Conservation (phyloP, 2,797 vertebrate species). For the Catharus ustulatus region DNA sequence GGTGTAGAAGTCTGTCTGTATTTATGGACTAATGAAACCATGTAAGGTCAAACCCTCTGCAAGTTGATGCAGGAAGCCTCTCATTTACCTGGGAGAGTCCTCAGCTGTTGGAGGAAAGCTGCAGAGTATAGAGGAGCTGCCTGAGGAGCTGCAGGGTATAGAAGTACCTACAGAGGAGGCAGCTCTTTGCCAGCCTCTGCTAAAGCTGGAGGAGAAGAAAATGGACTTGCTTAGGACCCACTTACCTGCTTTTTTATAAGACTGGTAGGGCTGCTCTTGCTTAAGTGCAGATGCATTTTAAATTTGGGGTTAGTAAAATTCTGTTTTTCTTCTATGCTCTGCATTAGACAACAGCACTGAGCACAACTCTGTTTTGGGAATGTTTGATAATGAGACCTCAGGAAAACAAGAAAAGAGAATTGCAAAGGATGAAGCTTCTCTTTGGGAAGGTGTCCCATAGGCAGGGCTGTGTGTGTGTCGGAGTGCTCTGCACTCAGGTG, state of each 20-base stretch:
- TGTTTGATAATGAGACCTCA: background rate
- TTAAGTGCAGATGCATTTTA: background rate
- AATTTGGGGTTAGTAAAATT: background rate
- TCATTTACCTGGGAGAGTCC: background rate
- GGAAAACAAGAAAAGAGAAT: background rate
- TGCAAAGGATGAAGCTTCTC: background rate
- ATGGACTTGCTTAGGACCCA: background rate
- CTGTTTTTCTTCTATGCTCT: background rate
- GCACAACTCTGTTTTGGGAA: background rate
- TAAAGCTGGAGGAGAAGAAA: background rate
- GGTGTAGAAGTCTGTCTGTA: background rate
- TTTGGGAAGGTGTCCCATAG: background rate
- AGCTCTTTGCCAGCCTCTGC: background rate
- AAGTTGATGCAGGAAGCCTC: background rate
- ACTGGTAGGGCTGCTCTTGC: background rate
- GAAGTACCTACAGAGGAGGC: background rate
- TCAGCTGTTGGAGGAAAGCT: background rate
- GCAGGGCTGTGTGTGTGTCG: background rate
- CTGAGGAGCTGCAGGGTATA: background rate
- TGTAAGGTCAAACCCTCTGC: background rate
- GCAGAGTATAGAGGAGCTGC: background rate
- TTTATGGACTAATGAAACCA: background rate
- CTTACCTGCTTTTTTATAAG: background rate
- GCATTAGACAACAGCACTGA: background rate
- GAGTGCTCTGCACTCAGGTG: background rate